phyloP scores from a whole-genome alignment of 2,888 invertebrate species.

The Meliscaeva auricollis region DNA sequence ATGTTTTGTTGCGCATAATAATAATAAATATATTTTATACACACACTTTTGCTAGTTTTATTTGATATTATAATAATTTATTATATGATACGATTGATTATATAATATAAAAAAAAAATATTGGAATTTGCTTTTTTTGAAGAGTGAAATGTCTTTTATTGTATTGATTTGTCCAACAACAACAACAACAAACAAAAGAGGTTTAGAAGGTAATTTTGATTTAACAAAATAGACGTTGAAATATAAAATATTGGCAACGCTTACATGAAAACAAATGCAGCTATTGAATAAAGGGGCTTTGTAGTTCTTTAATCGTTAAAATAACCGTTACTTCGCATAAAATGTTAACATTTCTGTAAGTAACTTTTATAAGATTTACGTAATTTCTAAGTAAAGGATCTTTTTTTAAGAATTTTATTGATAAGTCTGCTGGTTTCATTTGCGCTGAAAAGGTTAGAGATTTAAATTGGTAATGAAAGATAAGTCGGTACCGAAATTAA shows the following conservation, averaged over 20 bases:
- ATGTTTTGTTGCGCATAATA: conserved; percentile 60
- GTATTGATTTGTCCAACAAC: background rate
- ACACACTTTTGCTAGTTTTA: conserved; percentile 65
- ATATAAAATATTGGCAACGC: conserved; percentile 2
- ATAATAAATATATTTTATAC: background rate
- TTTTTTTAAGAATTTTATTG: too few relatives aligned
- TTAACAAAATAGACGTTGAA: conserved; percentile 1
- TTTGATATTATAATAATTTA: conserved; percentile 6
- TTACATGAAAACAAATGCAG: background rate
- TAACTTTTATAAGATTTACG: too few relatives aligned
- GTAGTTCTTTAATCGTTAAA: too few relatives aligned
- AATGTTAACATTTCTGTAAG: too few relatives aligned
- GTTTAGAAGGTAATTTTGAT: conserved; percentile 27
- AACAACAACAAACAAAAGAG: background rate
- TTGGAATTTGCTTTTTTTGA: conserved; percentile 44
- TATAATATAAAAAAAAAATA: conserved; percentile 23
- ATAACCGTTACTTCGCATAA: too few relatives aligned
- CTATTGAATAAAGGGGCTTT: too few relatives aligned
- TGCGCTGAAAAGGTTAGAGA: too few relatives aligned
- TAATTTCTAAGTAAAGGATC: too few relatives aligned
- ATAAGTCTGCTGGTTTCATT: too few relatives aligned
- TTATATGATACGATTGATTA: conserved; percentile 35
- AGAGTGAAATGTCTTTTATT: conserved; percentile 49
- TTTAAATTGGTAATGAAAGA: too few relatives aligned
- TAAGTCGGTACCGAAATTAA: too few relatives aligned